These are phyloP conservation scores for Bactericera cockerelli DNA, from an alignment of 1,140 invertebrate species.

Conservation along the genomic window DNA sequence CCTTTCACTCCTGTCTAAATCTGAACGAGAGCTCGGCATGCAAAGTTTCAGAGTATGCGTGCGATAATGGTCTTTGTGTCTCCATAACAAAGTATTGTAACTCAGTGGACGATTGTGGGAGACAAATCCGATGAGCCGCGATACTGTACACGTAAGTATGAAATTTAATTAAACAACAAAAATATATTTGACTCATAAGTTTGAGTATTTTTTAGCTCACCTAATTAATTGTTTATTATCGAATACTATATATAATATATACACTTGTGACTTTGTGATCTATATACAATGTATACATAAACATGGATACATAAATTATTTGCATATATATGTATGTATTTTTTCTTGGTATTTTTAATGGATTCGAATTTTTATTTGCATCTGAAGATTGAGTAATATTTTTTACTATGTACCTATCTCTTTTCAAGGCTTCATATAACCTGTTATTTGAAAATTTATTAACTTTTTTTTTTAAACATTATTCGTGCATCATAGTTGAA, in stretches of 20 bases:
- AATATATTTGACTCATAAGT: no score
- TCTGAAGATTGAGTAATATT: no score
- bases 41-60: slow-evolving; percentile 48
- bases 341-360: no score
- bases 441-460: no score
- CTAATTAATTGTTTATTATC: neutral
- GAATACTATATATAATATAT: neutral
- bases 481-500: no score
- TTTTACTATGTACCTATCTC: no score
- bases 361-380: no score
- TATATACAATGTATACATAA: neutral
- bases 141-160: slow-evolving; percentile 69
- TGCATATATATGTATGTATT: no score
- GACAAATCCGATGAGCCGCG: slow-evolving; percentile 69
- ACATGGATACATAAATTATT: neutral
- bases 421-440: no score
- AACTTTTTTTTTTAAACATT: no score
- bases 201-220: no score
- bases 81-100: slow-evolving; percentile 68
- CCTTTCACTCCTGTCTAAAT: no score
- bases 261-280: neutral
- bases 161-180: neutral
- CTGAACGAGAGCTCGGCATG: neutral
- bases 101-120: slow-evolving; percentile 64
- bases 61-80: slow-evolving; percentile 61